Evolutionary conservation across 1,140 invertebrate genomes (phyloP).

Genomic region (Hylaeus volcanicus): DNA sequence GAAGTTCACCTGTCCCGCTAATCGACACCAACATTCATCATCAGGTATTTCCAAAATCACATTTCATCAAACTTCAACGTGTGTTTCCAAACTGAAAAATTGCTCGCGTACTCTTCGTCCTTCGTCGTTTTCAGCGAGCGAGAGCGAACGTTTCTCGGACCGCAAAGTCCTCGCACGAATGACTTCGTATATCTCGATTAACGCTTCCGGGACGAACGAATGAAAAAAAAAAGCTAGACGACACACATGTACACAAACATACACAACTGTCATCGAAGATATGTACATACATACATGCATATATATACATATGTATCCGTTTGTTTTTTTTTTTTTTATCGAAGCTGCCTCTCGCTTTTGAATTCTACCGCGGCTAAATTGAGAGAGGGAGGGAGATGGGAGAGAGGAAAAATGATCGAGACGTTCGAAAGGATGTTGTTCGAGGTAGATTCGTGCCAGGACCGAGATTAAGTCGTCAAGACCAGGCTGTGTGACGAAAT

Average conservation of each 20-base stretch:
- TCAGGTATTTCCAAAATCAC: neutral
- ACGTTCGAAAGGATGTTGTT: constrained; percentile 11
- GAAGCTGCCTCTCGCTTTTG: constrained; percentile 57
- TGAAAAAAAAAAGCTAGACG: neutral
- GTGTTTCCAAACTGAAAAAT: neutral
- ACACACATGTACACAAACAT: neutral
- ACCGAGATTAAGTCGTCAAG: constrained; percentile 55
- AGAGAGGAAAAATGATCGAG: neutral
- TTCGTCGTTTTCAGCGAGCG: constrained; percentile 31
- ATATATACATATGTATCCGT: constrained; percentile 14
- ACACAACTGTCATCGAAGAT: neutral
- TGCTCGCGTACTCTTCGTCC: constrained; percentile 27
- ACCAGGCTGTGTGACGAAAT: constrained; percentile 62
- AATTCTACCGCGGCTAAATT: constrained; percentile 49
- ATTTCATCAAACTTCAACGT: neutral
- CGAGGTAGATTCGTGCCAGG: constrained; percentile 50
- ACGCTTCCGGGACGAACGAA: constrained; percentile 12
- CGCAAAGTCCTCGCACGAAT: constrained; percentile 31
- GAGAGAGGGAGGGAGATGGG: constrained; percentile 19
- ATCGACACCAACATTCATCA: neutral
- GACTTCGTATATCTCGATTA: constrained; percentile 27
- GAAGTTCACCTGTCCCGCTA: neutral
- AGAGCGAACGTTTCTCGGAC: neutral
- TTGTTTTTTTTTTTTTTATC: constrained; percentile 46
- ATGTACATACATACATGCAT: neutral